Conservation (phyloP, 2,113 vertebrate genomes). For the Agelaius tricolor region DNA sequence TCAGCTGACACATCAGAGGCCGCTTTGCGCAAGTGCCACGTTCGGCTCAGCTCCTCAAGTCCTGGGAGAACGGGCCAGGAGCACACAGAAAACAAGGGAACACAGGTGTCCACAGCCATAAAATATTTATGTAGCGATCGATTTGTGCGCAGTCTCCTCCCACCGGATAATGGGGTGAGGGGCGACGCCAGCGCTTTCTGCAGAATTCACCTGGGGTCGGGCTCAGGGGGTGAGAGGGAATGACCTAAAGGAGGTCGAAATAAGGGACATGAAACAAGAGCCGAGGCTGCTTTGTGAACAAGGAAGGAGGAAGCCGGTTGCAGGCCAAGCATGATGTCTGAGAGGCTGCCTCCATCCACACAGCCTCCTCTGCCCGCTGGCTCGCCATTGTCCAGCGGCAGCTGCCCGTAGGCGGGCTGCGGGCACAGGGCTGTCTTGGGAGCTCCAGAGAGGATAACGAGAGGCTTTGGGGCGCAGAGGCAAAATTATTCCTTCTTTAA, state of each 20-base stretch:
- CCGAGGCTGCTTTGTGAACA: neutral
- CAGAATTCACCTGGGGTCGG: neutral
- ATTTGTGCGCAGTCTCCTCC: neutral
- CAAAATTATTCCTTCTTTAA: too few species aligned
- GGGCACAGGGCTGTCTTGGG: neutral
- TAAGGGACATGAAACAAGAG: neutral
- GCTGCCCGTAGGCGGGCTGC: neutral
- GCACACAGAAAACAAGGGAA: neutral
- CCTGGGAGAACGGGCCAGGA: neutral
- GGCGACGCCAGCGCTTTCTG: neutral
- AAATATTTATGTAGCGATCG: accelerated
- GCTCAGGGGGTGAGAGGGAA: neutral
- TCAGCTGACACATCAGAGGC: neutral
- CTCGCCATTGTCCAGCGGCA: neutral
- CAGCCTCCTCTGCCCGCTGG: neutral
- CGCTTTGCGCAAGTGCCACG: accelerated
- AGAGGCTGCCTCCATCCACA: neutral
- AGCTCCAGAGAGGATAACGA: neutral
- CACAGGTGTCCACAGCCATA: neutral
- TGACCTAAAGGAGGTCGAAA: neutral
- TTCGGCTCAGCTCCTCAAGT: neutral
- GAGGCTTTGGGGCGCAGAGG: neutral
- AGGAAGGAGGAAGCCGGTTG: neutral
- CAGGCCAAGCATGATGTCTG: neutral
- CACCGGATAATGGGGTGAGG: accelerated